phyloP scores from a whole-genome alignment of 2,888 invertebrate genomes.

The Pemphredon lugubris region DNA sequence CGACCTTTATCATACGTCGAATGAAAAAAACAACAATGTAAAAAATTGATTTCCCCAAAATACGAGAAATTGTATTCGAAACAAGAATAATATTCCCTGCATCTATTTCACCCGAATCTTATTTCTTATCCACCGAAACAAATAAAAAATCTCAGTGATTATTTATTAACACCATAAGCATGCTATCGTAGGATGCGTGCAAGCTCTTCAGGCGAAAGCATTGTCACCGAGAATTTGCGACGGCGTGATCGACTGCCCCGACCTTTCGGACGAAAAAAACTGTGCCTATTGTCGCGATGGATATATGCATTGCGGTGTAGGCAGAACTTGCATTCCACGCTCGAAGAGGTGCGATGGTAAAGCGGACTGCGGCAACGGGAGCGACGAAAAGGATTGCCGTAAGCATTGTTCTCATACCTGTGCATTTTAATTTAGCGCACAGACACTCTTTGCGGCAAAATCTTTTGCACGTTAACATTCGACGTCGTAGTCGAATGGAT shows the following conservation, averaged over 20 bases:
- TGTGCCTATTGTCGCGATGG: conserved; percentile 90
- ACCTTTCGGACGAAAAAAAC: conserved; percentile 90
- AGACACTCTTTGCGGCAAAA: background rate
- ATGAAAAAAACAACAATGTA: no score
- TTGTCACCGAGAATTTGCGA: conserved; percentile 91
- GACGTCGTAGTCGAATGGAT: no score
- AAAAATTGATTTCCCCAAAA: no score
- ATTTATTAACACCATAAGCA: no score
- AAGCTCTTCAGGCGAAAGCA: conserved; percentile 88
- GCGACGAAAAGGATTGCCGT: conserved; percentile 94
- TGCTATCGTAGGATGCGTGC: conserved; percentile 85
- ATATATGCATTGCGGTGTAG: conserved; percentile 90
- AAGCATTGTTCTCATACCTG: conserved; percentile 80
- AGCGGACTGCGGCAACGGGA: conserved; percentile 92
- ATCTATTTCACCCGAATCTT: no score
- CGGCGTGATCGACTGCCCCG: conserved; percentile 92
- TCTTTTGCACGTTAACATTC: background rate
- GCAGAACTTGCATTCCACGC: conserved; percentile 88
- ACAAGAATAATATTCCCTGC: no score
- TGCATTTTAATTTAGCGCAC: background rate
- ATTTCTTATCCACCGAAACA: no score
- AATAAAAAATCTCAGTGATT: no score
- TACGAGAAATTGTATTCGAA: no score
- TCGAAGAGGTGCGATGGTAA: conserved; percentile 91
- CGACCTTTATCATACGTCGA: no score